Base-by-base conservation (phyloP, 2,888 invertebrate genomes). In the Napeogenes inachia region DNA sequence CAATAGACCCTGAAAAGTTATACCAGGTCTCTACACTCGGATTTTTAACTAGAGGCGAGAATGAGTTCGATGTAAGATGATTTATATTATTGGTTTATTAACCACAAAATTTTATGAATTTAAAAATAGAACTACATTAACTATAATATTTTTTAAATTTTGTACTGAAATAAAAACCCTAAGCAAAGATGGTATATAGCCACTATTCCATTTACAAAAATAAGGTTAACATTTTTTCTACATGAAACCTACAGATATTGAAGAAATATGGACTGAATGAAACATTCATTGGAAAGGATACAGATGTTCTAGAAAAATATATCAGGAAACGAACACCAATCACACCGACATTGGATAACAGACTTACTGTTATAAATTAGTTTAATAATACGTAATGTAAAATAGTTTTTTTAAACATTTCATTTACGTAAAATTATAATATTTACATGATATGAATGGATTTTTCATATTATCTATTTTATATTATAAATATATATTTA, bases 41-140 rank as follows among this genome's bases (percentile, higher is more conserved):
- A n/a, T 95, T 93, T 72, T 62, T 95, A 3, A 81, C 83, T 0
- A 78, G 73, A 32, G 95, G 94, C 0, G 94, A 94, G 2, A 94
- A 93, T 75, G 93, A 93, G 0, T 94, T 91, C 73, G 66, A 73
- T 54, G 91, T 92, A 74, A 83, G 75, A 68, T 35, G 45, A 5
- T 10, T 56, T 45, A 30, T 13, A 53, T 45, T 54, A 30, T 46
- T 46, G 21, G 21, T 21, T 21, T 21, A 21, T 1, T 21, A 21
- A 21, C 21, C 1, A 21, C 21, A 21, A 21, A 21, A 21, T 21
- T 21, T 21, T 21, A 21, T 21, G 21, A 21, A 21, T 21, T 21
- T 21, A 21, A 21, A 21, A 0, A 21, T 21, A 21, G 1, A 21
- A 21, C 21, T 21, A 21, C 21, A 21, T 21, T 21, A 21, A 21